Evolutionary conservation across 1,140 invertebrate genomes (phyloP).

Genomic region (Sipha flava): DNA sequence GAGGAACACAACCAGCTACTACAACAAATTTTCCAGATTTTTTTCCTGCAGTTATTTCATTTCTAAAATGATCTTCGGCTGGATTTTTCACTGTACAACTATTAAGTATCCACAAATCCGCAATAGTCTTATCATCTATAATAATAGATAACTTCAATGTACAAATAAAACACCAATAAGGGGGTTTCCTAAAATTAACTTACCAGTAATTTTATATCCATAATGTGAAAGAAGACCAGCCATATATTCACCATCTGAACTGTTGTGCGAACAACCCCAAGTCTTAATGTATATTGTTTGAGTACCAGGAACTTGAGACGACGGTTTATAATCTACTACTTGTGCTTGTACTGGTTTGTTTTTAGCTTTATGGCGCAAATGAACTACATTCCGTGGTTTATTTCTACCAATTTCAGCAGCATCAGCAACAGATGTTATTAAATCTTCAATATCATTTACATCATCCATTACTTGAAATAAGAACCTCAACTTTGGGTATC

Average conservation of each 20-base stretch:
- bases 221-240: constrained; percentile 80
- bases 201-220: constrained; percentile 72
- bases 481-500: no score
- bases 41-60: constrained; percentile 76
- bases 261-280: constrained; percentile 97
- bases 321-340: not conserved
- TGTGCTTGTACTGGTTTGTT: not conserved
- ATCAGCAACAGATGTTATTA: not conserved
- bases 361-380: not conserved
- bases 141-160: constrained; percentile 16
- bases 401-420: constrained; percentile 8
- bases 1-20: constrained; percentile 93
- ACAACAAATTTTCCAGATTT: constrained; percentile 75
- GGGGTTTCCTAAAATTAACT: not conserved
- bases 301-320: constrained; percentile 60
- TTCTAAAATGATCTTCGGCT: constrained; percentile 91
- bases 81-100: constrained; percentile 97
- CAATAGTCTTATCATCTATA: constrained; percentile 63
- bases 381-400: not conserved
- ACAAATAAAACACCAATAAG: constrained; percentile 10
- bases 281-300: constrained; percentile 90
- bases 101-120: constrained; percentile 92
- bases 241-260: constrained; percentile 96
- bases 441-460: constrained; percentile 10
- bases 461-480: not conserved